Base-by-base conservation (phyloP, 2,888 invertebrate genomes). In the Drosophila crucigera region DNA sequence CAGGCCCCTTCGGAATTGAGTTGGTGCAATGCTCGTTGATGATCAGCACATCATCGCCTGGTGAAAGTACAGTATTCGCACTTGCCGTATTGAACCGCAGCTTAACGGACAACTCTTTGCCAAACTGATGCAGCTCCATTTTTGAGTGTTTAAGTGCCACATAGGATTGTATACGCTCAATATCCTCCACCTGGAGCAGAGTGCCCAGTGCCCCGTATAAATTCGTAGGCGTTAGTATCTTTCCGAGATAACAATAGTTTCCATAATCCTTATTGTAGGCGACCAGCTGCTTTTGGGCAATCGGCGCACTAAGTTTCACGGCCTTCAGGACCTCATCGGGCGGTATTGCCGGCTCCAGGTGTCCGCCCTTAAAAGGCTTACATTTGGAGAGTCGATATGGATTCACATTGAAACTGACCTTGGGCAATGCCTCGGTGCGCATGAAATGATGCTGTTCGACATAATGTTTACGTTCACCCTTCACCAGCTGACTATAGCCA, bases 391-490 rank as follows among this genome's bases (percentile, higher is more conserved):
- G 41, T 19, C 86, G 79, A 66, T 82, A 81, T 0, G 92, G 89
- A 68, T 86, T 90, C 1, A 90, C 76, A 54, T 84, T 73, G 41
- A 92, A 87, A 30, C 72, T 58, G 22, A 84, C 83, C 72, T 79
- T 81, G 0, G 92, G 92, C 63, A 92, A 81, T 2, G 84, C 83
- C 30, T 88, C 83, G 16, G 81, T 79, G 19, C 84, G 90, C 89
- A 92, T 81, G 67, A 93, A 93, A 76, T 92, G 92, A 83, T 93
- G 92, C 63, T 93, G 91, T 55, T 93, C 93, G 30, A 92, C 76
- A 71, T 80, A 84, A 53, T 86, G 83, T 6, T 55, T 30, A 0
- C 78, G 68, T 19, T 67, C 50, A 5, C 79, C 76, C 37, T 77
- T 70, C 30, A 70, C 65, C 37, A 81, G 65, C 47, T 80, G 56